These are phyloP conservation scores for Pyrocoelia pectoralis DNA, from an alignment of 2,888 invertebrate species.

Conservation along the genomic window DNA sequence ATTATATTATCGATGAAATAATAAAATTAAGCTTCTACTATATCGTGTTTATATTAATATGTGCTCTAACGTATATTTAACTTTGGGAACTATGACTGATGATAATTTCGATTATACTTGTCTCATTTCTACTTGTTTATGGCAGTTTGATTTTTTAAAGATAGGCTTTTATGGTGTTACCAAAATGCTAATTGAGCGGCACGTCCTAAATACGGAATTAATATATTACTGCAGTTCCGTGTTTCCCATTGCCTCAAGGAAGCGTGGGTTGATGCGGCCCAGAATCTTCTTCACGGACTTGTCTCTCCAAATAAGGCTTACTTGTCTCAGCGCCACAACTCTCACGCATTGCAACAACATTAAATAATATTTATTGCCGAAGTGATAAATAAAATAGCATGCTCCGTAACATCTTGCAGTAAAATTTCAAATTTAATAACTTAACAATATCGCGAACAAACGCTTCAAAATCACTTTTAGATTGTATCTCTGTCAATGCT, in stretches of 20 bases:
- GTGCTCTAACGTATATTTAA: background rate
- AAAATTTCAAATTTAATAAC: constrained; percentile 37
- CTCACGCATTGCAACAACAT: constrained; percentile 53
- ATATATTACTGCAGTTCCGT: constrained; percentile 46
- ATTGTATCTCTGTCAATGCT: constrained; percentile 27
- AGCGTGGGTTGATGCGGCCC: constrained; percentile 44
- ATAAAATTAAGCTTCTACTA: background rate
- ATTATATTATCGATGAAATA: constrained; percentile 10
- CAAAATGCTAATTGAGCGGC: constrained; percentile 23
- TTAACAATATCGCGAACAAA: constrained; percentile 33
- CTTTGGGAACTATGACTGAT: constrained; percentile 13
- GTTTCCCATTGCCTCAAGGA: constrained; percentile 41
- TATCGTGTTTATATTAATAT: background rate
- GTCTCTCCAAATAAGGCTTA: constrained; percentile 54
- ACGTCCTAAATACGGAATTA: constrained; percentile 31
- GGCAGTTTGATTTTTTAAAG: constrained; percentile 13
- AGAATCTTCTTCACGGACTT: constrained; percentile 47
- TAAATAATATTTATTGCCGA: constrained; percentile 55
- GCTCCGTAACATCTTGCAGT: constrained; percentile 42
- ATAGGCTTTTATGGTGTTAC: constrained; percentile 21
- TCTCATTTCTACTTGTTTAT: constrained; percentile 21
- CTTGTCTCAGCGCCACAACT: constrained; percentile 49
- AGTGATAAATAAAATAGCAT: constrained; percentile 53
- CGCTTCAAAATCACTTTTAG: constrained; percentile 11
- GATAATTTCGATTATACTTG: constrained; percentile 15